Evolutionary conservation across 2,888 invertebrate species (phyloP).

Genomic region (Sinotaia quadrata): DNA sequence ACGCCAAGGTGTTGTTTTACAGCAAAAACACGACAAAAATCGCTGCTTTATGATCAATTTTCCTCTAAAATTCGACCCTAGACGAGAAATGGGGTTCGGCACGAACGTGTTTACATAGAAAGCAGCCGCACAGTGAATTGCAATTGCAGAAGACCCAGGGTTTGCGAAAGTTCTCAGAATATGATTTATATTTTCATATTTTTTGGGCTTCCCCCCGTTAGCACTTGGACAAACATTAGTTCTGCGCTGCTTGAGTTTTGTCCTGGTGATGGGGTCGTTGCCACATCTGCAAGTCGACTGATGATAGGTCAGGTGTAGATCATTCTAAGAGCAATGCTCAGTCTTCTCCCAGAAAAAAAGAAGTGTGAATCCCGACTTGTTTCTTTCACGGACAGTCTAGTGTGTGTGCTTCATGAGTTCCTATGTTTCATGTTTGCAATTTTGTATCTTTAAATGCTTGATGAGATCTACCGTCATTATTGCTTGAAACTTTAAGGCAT

Average conservation of each 20-base stretch:
- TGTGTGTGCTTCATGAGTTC: too few relatives aligned
- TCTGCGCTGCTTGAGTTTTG: not conserved
- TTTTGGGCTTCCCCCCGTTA: not conserved
- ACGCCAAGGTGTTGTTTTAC: constrained; percentile 10
- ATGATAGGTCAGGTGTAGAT: not conserved
- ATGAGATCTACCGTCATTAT: too few relatives aligned
- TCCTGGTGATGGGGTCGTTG: not conserved
- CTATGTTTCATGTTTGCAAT: too few relatives aligned
- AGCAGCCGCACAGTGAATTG: not conserved
- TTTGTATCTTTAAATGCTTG: too few relatives aligned
- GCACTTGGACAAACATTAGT: constrained; percentile 11
- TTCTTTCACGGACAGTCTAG: too few relatives aligned
- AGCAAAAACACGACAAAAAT: not conserved
- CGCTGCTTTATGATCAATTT: constrained; percentile 20
- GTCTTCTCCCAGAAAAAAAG: too few relatives aligned
- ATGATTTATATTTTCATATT: constrained; percentile 8
- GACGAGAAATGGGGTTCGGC: not conserved
- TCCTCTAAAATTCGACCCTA: not conserved
- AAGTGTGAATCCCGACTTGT: too few relatives aligned
- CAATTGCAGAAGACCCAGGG: not conserved
- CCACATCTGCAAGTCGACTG: not conserved
- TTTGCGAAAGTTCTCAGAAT: not conserved
- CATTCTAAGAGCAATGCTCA: too few relatives aligned
- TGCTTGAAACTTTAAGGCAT: too few relatives aligned
- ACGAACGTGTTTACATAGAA: constrained; percentile 3